Evolutionary conservation across 2,113 vertebrate species (phyloP), one percentile per base, ranked within the genome.

Genomic region (Festucalex cinctus): DNA sequence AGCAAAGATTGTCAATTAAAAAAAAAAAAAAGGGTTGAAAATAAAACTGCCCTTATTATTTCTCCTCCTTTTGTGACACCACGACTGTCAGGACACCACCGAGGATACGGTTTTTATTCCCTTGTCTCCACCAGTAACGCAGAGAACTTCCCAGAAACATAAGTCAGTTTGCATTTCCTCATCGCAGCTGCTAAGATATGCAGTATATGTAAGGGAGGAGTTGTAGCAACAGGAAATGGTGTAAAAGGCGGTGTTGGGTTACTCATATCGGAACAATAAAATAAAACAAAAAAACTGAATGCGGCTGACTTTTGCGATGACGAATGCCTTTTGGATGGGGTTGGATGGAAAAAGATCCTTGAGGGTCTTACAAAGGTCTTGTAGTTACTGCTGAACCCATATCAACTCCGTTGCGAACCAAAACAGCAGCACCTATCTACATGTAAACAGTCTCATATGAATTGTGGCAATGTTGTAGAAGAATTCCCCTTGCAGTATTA

Each of bases 211-310:
- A 17, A 57, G 16, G 54, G 54, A 32, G 26, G 26, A 28, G 10
- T 22, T 9, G 22, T 13, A 24, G 10, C 51, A 54, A 54, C 22
- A 54, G 51, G 8, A 26, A 26, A 54, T 26, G 39, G 56, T 65
- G 70, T 65, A 77, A 68, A 69, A 57, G 63, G 28, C 13, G 66
- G 22, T 62, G 80, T 68, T 44, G 53, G 68, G 59, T 54, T 19
- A 14, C 3, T 39, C 51, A 56, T 10, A 28, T 44, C 39, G 5
- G 62, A 61, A 74, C 14, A 73, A 59, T 65, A 12, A 70, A 70
- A 71, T 5, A n/a, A 60, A 39, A 19, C 3, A 57, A 6, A 35
- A 36, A 35, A 58, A 12, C 57, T 54, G 14, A 32, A 57, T 16
- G 9, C 26, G 17, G 26, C 54, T 57, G 26, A 57, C 37, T 62